Evolutionary conservation across 2,888 invertebrate genomes (phyloP).

Genomic region (Lasioglossum pauxillum): DNA sequence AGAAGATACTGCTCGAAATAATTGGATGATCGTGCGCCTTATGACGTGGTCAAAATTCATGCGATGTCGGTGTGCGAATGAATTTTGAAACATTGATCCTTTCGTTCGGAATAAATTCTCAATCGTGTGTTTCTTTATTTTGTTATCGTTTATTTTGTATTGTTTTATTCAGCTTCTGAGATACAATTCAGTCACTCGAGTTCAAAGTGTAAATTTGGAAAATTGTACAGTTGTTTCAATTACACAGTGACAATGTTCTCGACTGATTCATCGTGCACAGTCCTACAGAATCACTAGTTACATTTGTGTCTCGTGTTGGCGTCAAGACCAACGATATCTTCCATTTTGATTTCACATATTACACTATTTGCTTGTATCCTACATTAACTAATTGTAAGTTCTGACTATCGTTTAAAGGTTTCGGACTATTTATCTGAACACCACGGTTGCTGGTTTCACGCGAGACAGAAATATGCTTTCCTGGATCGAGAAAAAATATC

Average conservation of each 20-base stretch:
- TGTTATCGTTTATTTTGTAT: not conserved
- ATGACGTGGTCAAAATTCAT: not conserved
- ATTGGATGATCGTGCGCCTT: not conserved
- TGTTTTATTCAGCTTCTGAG: not conserved
- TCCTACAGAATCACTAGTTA: not conserved
- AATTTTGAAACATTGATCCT: not conserved
- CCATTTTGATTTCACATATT: slow-evolving; percentile 2
- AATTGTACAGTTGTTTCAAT: not conserved
- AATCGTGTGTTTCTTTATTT: not conserved
- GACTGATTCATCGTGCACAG: not conserved
- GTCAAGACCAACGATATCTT: not conserved
- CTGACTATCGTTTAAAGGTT: not conserved
- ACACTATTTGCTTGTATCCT: not conserved
- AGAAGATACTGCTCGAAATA: slow-evolving; percentile 20
- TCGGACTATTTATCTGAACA: not conserved
- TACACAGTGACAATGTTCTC: not conserved
- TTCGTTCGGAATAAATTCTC: not conserved
- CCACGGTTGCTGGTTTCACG: not conserved
- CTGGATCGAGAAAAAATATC: not conserved
- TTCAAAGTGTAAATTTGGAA: not conserved
- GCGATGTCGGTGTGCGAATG: not conserved
- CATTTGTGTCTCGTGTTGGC: not conserved
- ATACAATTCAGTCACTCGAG: not conserved
- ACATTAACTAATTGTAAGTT: not conserved
- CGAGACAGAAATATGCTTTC: not conserved